A percentile compares a stretch with the other conserved stretches of the same genome.
These are phyloP conservation scores for Mantis religiosa DNA, from an alignment of 2,888 invertebrate species.

Conservation along the genomic window DNA sequence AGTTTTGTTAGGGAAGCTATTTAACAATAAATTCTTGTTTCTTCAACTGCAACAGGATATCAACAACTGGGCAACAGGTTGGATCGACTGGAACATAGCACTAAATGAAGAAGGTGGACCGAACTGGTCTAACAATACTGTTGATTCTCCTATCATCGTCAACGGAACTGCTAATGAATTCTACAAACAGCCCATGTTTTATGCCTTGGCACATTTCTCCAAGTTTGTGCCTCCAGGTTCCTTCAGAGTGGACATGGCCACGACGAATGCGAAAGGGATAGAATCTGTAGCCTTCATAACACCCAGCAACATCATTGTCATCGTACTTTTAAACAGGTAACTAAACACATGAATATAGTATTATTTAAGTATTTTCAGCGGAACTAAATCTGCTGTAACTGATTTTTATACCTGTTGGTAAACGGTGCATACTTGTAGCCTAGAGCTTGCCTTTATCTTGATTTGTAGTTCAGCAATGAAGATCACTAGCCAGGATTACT, in stretches of 20 bases:
- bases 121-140: slow-evolving; percentile 50
- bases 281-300: too few species aligned
- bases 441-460: too few species aligned
- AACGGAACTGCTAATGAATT: slow-evolving; percentile 62
- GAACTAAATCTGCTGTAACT: too few species aligned
- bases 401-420: too few species aligned
- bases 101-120: slow-evolving; percentile 50
- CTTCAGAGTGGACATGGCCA: slow-evolving; percentile 39
- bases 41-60: slow-evolving; percentile 40
- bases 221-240: slow-evolving; percentile 67
- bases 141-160: slow-evolving; percentile 55
- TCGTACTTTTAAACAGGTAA: not conserved
- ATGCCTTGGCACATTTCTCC: slow-evolving; percentile 76
- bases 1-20: too few species aligned
- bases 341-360: not conserved
- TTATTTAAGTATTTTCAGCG: too few species aligned
- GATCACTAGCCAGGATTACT: too few species aligned
- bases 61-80: slow-evolving; percentile 49
- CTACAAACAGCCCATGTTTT: slow-evolving; percentile 86
- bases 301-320: too few species aligned
- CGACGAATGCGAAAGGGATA: too few species aligned
- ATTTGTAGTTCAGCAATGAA: too few species aligned
- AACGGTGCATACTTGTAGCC: too few species aligned
- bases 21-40: too few species aligned
- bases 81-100: slow-evolving; percentile 53